Percentiles rank a stretch among this genome's conserved stretches.
phyloP scores from a whole-genome alignment of 2,888 invertebrate genomes.

The Marronus borbonicus region DNA sequence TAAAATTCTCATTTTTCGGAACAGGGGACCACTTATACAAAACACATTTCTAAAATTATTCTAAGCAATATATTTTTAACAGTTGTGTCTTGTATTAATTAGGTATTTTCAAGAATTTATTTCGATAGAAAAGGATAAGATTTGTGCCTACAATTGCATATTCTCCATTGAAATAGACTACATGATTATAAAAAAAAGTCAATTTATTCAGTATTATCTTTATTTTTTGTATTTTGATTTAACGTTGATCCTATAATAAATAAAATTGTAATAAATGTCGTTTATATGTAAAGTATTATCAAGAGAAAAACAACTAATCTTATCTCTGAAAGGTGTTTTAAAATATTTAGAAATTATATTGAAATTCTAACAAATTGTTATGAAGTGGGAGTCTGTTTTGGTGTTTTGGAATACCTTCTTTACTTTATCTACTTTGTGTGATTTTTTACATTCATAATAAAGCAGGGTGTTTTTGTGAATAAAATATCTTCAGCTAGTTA shows the following conservation, averaged over 20 bases:
- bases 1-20: neutral
- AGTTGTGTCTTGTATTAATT: too few relatives aligned
- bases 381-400: neutral
- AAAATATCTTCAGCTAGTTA: neutral
- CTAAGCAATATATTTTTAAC: neutral
- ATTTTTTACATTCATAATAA: constrained; percentile 8
- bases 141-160: too few relatives aligned
- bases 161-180: too few relatives aligned
- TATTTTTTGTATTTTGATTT: too few relatives aligned
- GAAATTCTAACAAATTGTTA: neutral
- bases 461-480: constrained; percentile 23
- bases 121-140: neutral
- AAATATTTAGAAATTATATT: too few relatives aligned
- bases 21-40: constrained; percentile 1
- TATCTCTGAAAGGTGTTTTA: too few relatives aligned
- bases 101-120: neutral
- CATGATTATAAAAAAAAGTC: too few relatives aligned
- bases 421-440: neutral
- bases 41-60: neutral
- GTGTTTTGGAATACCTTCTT: neutral
- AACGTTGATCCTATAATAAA: too few relatives aligned
- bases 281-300: too few relatives aligned
- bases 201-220: too few relatives aligned
- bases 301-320: too few relatives aligned
- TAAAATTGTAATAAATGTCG: too few relatives aligned